A percentile compares a stretch with the other conserved stretches of the same genome.
Evolutionary conservation across 2,888 invertebrate genomes (phyloP).

Genomic region (Yponomeuta plumbellus): DNA sequence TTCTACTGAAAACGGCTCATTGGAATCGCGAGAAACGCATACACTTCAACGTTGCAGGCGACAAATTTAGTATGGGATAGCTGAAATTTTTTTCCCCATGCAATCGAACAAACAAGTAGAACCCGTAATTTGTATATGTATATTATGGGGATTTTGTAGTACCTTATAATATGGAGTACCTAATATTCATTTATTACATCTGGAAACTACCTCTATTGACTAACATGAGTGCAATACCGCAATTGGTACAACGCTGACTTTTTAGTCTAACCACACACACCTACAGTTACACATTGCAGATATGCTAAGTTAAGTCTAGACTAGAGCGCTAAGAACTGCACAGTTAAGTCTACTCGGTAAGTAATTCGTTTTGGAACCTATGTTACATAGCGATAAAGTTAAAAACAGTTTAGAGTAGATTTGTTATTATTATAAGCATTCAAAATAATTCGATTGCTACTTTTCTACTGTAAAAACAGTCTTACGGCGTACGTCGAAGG

Average conservation of each 20-base stretch:
- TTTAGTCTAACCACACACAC: background rate
- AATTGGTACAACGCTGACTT: background rate
- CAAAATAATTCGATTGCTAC: background rate
- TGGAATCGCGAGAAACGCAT: no score
- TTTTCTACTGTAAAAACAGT: constrained; percentile 12
- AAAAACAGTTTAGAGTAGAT: background rate
- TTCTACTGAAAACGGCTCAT: no score
- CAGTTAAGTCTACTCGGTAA: background rate
- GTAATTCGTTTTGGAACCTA: background rate
- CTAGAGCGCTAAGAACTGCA: background rate
- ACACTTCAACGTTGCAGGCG: no score
- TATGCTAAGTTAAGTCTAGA: background rate
- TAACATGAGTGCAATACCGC: no score
- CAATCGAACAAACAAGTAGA: no score
- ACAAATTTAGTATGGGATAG: no score
- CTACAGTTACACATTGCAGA: background rate
- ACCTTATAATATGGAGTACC: no score
- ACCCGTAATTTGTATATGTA: no score
- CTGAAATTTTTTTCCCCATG: no score
- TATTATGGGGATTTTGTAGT: no score
- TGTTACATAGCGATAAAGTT: background rate
- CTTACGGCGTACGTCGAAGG: constrained; percentile 5
- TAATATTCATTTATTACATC: no score
- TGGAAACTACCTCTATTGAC: no score
- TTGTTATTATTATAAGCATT: background rate